These are phyloP conservation scores for Centrocercus urophasianus DNA, from an alignment of 2,113 vertebrate genomes.

Conservation along the genomic window DNA sequence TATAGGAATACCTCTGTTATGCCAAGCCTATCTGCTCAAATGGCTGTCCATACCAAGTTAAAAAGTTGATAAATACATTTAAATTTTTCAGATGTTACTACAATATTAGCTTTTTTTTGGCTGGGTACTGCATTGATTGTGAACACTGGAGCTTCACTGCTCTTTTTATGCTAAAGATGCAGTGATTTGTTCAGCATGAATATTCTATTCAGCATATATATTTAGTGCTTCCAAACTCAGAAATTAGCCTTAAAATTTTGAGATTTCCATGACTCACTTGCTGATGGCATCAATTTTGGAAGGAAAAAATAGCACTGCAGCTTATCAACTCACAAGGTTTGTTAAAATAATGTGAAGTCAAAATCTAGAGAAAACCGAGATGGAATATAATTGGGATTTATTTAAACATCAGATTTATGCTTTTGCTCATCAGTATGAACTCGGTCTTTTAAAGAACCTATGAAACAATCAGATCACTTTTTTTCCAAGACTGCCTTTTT, in stretches of 20 bases:
- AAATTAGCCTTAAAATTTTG: conserved; percentile 33
- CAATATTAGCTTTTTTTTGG: background rate
- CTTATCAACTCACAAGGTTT: background rate
- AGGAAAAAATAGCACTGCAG: background rate
- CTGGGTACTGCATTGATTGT: background rate
- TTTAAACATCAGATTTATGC: background rate
- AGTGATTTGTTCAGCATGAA: conserved; percentile 33
- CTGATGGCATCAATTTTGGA: background rate
- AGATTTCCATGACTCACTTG: conserved; percentile 32
- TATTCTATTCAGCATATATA: conserved; percentile 19
- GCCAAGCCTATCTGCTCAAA: background rate
- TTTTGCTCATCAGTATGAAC: background rate
- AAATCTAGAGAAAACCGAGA: background rate
- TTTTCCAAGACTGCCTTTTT: background rate
- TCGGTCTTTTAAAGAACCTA: background rate
- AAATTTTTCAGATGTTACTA: background rate
- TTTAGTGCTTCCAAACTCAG: conserved; percentile 40
- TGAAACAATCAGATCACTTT: background rate
- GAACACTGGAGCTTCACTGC: background rate
- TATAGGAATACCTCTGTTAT: background rate
- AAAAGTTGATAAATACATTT: background rate
- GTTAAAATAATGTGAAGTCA: background rate
- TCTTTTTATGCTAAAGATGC: background rate
- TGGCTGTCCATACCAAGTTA: background rate
- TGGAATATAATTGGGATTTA: background rate